Evolutionary conservation across 2,888 invertebrate species (phyloP).

Genomic region (Diogma glabrata): DNA sequence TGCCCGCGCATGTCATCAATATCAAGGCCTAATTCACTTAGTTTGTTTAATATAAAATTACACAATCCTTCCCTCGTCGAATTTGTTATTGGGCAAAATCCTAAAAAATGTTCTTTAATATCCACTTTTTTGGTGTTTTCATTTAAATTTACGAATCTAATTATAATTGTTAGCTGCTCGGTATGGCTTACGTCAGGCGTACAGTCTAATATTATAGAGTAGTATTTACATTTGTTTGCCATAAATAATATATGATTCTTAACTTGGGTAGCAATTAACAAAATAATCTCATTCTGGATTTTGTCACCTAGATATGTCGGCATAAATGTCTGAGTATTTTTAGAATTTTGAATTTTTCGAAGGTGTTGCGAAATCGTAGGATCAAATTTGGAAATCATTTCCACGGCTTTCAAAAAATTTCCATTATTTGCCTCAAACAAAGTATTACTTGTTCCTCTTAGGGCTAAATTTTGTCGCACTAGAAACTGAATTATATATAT

Average conservation of each 20-base stretch:
- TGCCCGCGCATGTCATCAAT: slow-evolving; percentile 19
- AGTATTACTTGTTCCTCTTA: neutral
- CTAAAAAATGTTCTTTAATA: no score
- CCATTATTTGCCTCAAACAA: neutral
- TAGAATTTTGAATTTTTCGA: neutral
- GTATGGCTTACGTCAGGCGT: no score
- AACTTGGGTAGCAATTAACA: neutral
- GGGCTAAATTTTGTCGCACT: no score
- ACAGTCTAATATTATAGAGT: no score
- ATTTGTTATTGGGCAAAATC: no score
- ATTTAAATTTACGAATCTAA: no score
- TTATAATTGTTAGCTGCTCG: no score
- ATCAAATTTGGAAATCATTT: neutral
- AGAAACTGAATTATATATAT: no score
- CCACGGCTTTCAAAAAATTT: neutral
- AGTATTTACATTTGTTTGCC: no score
- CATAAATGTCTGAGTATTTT: neutral
- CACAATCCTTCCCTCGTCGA: slow-evolving; percentile 13
- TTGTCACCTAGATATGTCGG: neutral
- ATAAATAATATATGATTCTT: no score
- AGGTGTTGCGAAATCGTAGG: neutral
- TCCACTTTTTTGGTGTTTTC: no score
- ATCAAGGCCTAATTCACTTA: neutral
- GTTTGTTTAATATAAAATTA: slow-evolving; percentile 13
- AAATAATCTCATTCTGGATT: neutral